Base-by-base conservation (phyloP, 2,888 invertebrate genomes). In the Crematogaster levior region DNA sequence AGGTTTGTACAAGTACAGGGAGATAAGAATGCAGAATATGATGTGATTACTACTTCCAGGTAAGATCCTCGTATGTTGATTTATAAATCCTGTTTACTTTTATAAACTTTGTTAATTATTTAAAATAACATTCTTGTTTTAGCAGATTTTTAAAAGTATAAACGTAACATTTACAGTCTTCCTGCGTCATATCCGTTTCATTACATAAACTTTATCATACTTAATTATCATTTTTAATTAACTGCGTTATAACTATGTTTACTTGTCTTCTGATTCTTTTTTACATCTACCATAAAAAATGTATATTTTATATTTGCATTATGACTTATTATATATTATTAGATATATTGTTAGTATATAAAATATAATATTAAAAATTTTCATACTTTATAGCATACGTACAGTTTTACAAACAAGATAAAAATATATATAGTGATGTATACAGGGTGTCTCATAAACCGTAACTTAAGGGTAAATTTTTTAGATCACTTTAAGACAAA, bases 21-120 rank as follows among this genome's bases (percentile, higher is more conserved):
- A 86, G 93, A 94, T 94, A 94, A 93, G 92, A 91, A 91, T 87
- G 93, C 93, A 84, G 93, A 94, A 90, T 94, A 94, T 93, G 94
- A 94, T 91, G 94, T 94, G 92, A 92, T 94, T 90, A 94, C 94
- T 82, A 91, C 92, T 91, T 93, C 94, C 92, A 94, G 94, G 94
- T 94, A 93, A 94, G 93, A 90, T 85, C 91, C 85, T 84, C 89
- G 85, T 85, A 85, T 80, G 82, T 60, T 43, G 53, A 86, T 60
- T 70, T 40, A 40, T 37, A 27, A 48, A 81, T 53, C 48, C n/a
- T 24, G 40, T 53, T 65, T 34, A 43, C 18, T 27, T 53, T 27
- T 1, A 24, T 63, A 51, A 27, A n/a, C 1, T 48, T n/a, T 48
- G 12, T 46, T 43, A n/a, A 18, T 12, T 27, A 37, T 56, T 30